Evolutionary conservation across 2,888 invertebrate genomes (phyloP).

Genomic region (Hypselothyrea guttata): DNA sequence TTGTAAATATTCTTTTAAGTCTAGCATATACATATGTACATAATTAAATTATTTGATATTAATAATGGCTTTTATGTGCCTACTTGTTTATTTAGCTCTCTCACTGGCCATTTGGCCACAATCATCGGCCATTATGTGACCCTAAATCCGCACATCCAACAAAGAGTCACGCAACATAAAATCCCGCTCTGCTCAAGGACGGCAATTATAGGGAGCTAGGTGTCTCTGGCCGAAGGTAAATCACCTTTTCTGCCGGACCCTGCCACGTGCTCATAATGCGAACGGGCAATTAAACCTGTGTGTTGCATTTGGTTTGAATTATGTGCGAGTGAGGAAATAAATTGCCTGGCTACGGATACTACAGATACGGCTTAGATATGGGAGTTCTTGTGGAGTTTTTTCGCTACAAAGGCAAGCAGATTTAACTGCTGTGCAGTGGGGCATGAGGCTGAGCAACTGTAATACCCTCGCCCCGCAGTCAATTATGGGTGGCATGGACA

Average conservation of each 20-base stretch:
- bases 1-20: too few species aligned
- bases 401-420: conserved; percentile 27
- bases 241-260: conserved; percentile 11
- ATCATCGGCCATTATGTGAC: too few species aligned
- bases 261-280: conserved; percentile 52
- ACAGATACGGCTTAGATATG: conserved; percentile 28
- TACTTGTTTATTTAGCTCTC: not conserved
- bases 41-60: too few species aligned
- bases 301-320: conserved; percentile 36
- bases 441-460: conserved; percentile 55
- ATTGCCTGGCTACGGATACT: conserved; percentile 40
- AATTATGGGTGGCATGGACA: conserved; percentile 70
- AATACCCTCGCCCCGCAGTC: conserved; percentile 44
- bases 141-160: not conserved
- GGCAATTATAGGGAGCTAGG: conserved; percentile 38
- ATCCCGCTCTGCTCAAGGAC: conserved; percentile 24
- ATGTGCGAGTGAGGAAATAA: conserved; percentile 39
- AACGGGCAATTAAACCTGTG: conserved; percentile 58
- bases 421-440: conserved; percentile 75
- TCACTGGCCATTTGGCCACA: too few species aligned
- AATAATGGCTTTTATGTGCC: too few species aligned
- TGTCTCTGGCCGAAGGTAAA: conserved; percentile 28
- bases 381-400: conserved; percentile 8
- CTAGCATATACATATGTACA: too few species aligned
- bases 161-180: conserved; percentile 40